phyloP scores from a whole-genome alignment of 64 coral and sea anemone genomes.

The Montipora cactus region DNA sequence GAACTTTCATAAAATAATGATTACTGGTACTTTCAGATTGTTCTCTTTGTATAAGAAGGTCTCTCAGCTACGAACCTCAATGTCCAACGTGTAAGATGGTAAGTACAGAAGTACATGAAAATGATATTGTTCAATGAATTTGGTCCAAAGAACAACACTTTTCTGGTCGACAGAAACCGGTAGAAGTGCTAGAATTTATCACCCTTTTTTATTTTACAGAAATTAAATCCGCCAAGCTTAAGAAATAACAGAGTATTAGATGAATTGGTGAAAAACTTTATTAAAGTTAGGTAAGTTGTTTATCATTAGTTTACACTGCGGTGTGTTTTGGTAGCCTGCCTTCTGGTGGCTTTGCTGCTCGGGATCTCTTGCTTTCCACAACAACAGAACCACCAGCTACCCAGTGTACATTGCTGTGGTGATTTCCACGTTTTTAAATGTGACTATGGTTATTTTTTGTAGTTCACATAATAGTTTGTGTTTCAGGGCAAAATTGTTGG shows the following conservation, averaged over 20 bases:
- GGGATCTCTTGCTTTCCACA: too few relatives aligned
- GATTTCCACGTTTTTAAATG: too few relatives aligned
- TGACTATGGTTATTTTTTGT: background rate
- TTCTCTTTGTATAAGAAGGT: slow-evolving; percentile 87
- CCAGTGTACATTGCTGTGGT: too few relatives aligned
- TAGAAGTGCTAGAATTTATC: background rate
- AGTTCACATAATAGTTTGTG: background rate
- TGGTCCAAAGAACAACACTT: too few relatives aligned
- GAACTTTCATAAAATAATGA: background rate
- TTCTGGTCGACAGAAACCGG: too few relatives aligned
- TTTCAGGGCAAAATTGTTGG: slow-evolving; percentile 56
- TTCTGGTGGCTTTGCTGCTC: too few relatives aligned
- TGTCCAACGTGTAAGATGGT: slow-evolving; percentile 89
- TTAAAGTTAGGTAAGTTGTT: slow-evolving; percentile 72
- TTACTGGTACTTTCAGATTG: slow-evolving; percentile 73
- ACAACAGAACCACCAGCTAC: too few relatives aligned
- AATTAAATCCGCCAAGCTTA: slow-evolving; percentile 66
- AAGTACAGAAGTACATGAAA: slow-evolving; percentile 16
- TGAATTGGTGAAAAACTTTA: slow-evolving; percentile 92
- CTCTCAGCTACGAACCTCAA: slow-evolving; percentile 65
- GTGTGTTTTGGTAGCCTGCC: background rate
- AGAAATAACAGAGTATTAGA: slow-evolving; percentile 95
- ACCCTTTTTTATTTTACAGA: slow-evolving; percentile 61
- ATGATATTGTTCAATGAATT: too few relatives aligned
- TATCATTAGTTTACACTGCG: background rate